Conservation (phyloP, 2,888 invertebrate species). For the Xestia rhomboidea region DNA sequence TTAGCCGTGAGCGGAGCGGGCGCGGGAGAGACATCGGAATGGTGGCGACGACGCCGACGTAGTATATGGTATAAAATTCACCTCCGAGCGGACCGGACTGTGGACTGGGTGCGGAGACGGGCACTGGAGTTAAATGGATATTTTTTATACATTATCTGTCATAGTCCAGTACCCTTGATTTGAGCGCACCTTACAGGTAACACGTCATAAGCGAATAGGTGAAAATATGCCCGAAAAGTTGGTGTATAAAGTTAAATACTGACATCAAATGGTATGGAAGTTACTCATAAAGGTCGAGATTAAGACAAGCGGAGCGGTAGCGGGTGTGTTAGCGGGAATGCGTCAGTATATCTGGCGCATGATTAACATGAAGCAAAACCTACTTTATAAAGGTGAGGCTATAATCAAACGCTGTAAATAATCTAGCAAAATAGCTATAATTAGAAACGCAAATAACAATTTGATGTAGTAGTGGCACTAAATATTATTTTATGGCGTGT, state of each 20-base stretch:
- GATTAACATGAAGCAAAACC: constrained; percentile 11
- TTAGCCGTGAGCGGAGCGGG: constrained; percentile 33
- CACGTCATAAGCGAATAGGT: background rate
- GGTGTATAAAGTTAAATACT: background rate
- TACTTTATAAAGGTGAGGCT: constrained; percentile 19
- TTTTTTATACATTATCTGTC: background rate
- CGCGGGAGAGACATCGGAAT: background rate
- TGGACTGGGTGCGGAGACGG: background rate
- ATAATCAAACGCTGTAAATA: constrained; percentile 4
- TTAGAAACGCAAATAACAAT: constrained; percentile 32
- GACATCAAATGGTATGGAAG: background rate
- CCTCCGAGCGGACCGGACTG: background rate
- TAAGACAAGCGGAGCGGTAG: background rate
- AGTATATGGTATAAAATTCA: background rate
- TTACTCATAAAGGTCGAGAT: background rate
- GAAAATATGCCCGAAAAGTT: background rate
- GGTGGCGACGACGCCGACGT: too few species aligned
- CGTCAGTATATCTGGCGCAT: background rate
- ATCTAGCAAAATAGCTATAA: constrained; percentile 5
- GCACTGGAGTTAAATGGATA: background rate
- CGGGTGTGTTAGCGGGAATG: background rate
- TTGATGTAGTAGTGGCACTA: background rate
- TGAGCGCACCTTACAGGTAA: background rate
- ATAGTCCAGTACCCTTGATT: background rate
- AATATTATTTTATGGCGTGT: constrained; percentile 4